Conservation (phyloP, 2,113 vertebrate genomes). For the Physeter macrocephalus region DNA sequence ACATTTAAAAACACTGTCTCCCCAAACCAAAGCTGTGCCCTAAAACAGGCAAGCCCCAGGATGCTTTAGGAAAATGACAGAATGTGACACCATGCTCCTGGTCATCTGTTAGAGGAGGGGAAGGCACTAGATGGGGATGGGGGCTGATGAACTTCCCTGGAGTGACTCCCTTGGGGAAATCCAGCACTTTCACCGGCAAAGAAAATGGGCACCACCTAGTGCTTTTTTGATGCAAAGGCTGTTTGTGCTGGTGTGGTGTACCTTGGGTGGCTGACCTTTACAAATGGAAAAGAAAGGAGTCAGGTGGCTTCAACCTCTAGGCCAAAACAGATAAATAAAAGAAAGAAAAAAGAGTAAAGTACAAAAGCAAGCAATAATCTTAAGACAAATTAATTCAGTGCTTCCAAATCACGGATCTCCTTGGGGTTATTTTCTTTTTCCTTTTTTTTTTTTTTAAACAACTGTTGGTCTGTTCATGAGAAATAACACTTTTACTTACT, state of each 20-base stretch:
- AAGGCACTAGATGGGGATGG: slow-evolving; percentile 34
- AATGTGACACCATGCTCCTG: background rate
- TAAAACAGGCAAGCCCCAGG: background rate
- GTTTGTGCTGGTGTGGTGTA: background rate
- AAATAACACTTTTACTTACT: slow-evolving; percentile 8
- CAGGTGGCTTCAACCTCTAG: background rate
- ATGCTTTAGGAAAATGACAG: slow-evolving; percentile 3
- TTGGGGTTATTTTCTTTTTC: background rate
- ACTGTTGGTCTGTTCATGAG: background rate
- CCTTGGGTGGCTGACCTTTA: slow-evolving; percentile 36
- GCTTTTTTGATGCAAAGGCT: slow-evolving; percentile 88
- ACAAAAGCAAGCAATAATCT: background rate
- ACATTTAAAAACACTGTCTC: slow-evolving; percentile 2
- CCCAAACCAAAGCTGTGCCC: background rate
- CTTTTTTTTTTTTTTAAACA: background rate
- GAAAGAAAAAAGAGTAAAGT: background rate
- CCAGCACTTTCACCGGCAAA: slow-evolving; percentile 75
- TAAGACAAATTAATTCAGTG: slow-evolving; percentile 25
- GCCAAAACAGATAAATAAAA: background rate
- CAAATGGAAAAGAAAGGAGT: background rate
- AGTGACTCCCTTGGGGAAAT: slow-evolving; percentile 74
- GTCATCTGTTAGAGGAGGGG: slow-evolving; percentile 46
- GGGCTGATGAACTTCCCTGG: slow-evolving; percentile 60
- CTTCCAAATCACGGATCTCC: slow-evolving; percentile 60
- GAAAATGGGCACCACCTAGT: slow-evolving; percentile 97